These are phyloP conservation scores for Frieseomelitta varia DNA, from an alignment of 1,140 invertebrate genomes.

Conservation along the genomic window DNA sequence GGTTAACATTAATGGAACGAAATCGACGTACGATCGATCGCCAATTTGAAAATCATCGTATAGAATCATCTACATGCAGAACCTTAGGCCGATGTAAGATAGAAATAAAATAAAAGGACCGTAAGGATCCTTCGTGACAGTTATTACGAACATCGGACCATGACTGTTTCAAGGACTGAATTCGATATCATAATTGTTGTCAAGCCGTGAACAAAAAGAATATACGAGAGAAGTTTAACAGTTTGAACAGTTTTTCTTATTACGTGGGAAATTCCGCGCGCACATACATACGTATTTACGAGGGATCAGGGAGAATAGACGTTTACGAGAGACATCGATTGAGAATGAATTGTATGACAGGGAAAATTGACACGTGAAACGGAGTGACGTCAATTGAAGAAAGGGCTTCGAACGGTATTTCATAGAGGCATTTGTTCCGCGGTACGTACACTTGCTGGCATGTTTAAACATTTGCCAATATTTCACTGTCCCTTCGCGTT, in stretches of 20 bases:
- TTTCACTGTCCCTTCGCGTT: constrained; percentile 18
- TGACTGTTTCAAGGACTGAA: too few relatives aligned
- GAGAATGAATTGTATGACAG: constrained; percentile 18
- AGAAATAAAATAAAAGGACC: too few relatives aligned
- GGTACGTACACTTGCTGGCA: constrained; percentile 13
- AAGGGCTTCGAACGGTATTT: constrained; percentile 29
- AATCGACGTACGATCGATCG: too few relatives aligned
- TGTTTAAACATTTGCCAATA: constrained; percentile 37
- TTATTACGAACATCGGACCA: too few relatives aligned
- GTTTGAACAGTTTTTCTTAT: background rate
- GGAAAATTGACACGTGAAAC: constrained; percentile 23
- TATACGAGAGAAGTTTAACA: background rate
- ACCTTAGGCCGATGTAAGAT: too few relatives aligned
- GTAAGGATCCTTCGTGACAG: too few relatives aligned
- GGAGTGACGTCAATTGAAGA: constrained; percentile 19
- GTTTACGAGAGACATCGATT: constrained; percentile 3
- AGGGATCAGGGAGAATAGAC: background rate
- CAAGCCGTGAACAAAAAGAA: too few relatives aligned
- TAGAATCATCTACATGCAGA: too few relatives aligned
- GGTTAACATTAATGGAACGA: too few relatives aligned
- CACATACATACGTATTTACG: background rate
- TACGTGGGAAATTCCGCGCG: background rate
- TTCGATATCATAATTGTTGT: too few relatives aligned
- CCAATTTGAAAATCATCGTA: too few relatives aligned
- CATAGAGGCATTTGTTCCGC: constrained; percentile 13